Percentiles rank a stretch among this genome's conserved stretches.
Evolutionary conservation across 2,113 vertebrate species (phyloP).

Genomic region (Triplophysa siluroides): DNA sequence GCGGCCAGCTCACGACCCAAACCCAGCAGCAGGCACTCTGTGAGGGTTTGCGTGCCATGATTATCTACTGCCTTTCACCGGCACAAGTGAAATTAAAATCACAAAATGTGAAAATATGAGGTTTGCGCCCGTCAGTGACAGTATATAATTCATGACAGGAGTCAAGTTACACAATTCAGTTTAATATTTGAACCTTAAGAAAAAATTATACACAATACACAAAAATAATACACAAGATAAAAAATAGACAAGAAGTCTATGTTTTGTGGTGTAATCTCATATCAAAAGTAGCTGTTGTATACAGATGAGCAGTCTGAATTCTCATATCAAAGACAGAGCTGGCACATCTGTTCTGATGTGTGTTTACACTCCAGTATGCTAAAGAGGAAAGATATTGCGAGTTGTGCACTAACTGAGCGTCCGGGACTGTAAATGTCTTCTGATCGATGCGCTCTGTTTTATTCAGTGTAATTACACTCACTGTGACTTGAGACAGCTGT

Average conservation of each 20-base stretch:
- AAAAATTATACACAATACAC: no score
- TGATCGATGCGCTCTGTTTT: conserved; percentile 13
- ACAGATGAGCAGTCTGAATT: not conserved
- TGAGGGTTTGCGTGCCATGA: not conserved
- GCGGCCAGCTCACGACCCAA: conserved; percentile 19
- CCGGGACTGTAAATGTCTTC: not conserved
- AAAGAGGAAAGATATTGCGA: conserved; percentile 2
- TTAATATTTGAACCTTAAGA: no score
- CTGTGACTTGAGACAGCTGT: not conserved
- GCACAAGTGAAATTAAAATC: not conserved
- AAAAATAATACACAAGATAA: no score
- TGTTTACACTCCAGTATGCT: conserved; percentile 12
- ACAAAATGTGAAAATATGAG: no score
- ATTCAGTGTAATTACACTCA: not conserved
- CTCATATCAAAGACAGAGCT: conserved; percentile 10
- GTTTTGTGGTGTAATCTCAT: no score
- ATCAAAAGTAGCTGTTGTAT: not conserved
- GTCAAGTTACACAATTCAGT: no score
- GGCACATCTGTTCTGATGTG: conserved; percentile 8
- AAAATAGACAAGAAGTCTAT: no score
- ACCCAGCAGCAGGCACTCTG: conserved; percentile 23
- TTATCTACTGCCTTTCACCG: not conserved
- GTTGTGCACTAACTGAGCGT: not conserved
- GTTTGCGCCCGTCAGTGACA: no score
- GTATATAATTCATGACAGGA: no score